phyloP scores from a whole-genome alignment of 2,113 vertebrate genomes.

The Dipodomys merriami region DNA sequence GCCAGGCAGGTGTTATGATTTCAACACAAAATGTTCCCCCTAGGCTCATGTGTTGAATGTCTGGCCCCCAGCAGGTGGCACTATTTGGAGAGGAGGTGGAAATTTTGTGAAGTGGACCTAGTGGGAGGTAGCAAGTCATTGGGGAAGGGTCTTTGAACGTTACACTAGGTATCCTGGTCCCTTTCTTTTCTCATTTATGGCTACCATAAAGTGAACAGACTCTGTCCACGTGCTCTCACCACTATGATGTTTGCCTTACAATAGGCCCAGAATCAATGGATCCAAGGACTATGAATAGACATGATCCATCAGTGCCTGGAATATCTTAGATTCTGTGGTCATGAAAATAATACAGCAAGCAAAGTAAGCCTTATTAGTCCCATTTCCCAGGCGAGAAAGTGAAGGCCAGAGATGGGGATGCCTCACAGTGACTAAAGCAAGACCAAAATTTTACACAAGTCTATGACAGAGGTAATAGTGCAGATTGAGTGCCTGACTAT shows the following conservation, averaged over 20 bases:
- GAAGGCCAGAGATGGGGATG: background rate
- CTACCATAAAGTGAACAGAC: background rate
- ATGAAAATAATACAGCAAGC: background rate
- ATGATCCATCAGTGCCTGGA: too few species aligned
- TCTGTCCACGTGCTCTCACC: background rate
- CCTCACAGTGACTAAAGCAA: background rate
- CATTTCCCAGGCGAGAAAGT: constrained; percentile 11
- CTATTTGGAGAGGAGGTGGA: background rate
- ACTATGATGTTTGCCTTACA: background rate
- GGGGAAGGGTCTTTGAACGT: background rate
- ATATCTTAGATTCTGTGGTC: too few species aligned
- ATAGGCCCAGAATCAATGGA: background rate
- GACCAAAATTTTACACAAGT: background rate
- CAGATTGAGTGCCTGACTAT: background rate
- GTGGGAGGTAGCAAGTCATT: background rate
- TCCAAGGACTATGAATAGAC: background rate
- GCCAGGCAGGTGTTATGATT: background rate
- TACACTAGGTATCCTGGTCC: background rate
- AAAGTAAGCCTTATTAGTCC: constrained; percentile 6
- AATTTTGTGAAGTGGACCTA: background rate
- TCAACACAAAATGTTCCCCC: background rate
- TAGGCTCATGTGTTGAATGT: background rate
- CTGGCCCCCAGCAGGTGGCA: background rate
- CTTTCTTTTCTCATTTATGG: background rate
- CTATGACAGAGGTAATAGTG: constrained; percentile 2